phyloP scores from a whole-genome alignment of 2,797 vertebrate species.

The Sandelia bainsii region DNA sequence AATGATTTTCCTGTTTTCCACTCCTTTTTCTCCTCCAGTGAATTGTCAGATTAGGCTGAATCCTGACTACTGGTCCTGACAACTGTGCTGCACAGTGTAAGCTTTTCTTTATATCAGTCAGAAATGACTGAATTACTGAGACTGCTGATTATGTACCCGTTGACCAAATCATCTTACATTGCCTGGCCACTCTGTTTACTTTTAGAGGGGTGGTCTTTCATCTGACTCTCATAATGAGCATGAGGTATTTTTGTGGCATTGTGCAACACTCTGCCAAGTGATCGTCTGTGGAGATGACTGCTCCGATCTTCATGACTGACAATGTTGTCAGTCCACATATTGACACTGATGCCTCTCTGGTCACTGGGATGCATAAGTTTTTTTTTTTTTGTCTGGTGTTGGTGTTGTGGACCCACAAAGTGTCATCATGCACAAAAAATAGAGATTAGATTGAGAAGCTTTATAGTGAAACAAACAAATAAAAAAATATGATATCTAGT shows the following conservation, averaged over 20 bases:
- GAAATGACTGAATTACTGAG: slow-evolving; percentile 57
- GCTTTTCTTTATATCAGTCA: slow-evolving; percentile 46
- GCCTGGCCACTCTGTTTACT: slow-evolving; percentile 45
- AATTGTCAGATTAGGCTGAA: slow-evolving; percentile 62
- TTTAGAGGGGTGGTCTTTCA: slow-evolving; percentile 29
- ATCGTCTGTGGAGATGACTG: slow-evolving; percentile 64
- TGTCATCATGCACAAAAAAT: slow-evolving; percentile 9
- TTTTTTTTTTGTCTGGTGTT: slow-evolving; percentile 5
- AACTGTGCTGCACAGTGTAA: slow-evolving; percentile 39
- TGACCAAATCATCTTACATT: slow-evolving; percentile 27
- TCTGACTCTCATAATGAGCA: slow-evolving; percentile 50
- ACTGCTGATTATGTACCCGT: slow-evolving; percentile 46
- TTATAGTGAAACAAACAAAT: not conserved
- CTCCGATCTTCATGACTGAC: slow-evolving; percentile 37
- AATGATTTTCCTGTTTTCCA: slow-evolving; percentile 44
- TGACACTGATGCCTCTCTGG: slow-evolving; percentile 49
- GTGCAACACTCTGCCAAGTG: slow-evolving; percentile 47
- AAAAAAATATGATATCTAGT: no score
- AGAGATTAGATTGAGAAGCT: slow-evolving; percentile 1
- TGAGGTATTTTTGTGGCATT: slow-evolving; percentile 25
- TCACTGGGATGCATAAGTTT: slow-evolving; percentile 41
- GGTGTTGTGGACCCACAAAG: slow-evolving; percentile 16
- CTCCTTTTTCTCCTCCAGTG: slow-evolving; percentile 62
- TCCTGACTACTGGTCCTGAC: slow-evolving; percentile 45
- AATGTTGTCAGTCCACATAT: slow-evolving; percentile 18